Evolutionary conservation across 2,888 invertebrate genomes (phyloP).

Genomic region (Coenonympha glycerion): DNA sequence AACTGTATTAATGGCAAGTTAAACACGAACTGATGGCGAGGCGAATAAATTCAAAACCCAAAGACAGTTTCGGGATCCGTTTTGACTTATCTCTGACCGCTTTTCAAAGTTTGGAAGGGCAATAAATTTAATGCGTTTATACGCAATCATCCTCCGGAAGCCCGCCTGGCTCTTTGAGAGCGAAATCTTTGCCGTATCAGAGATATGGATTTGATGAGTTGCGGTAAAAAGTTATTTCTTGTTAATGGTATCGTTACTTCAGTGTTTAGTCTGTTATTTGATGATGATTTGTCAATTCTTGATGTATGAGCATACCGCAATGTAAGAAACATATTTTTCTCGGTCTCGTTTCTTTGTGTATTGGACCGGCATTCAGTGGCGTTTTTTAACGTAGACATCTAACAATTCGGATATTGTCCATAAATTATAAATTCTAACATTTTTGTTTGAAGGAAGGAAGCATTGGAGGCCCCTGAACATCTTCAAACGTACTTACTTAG

Average conservation of each 20-base stretch:
- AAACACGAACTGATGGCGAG: slow-evolving; percentile 17
- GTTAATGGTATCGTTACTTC: background rate
- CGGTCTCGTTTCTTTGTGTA: too few species aligned
- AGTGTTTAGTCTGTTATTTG: background rate
- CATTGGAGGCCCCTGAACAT: too few species aligned
- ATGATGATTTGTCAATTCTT: background rate
- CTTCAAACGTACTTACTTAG: too few species aligned
- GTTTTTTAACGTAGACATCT: too few species aligned
- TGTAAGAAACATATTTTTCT: too few species aligned
- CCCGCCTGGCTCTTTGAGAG: background rate
- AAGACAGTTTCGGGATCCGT: slow-evolving; percentile 6
- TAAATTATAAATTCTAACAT: too few species aligned
- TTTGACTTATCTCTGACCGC: slow-evolving; percentile 21
- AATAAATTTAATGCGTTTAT: slow-evolving; percentile 29
- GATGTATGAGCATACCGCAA: too few species aligned
- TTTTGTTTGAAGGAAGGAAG: too few species aligned
- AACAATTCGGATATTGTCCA: too few species aligned
- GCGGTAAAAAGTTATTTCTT: slow-evolving; percentile 6
- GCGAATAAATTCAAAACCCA: slow-evolving; percentile 4
- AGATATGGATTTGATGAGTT: slow-evolving; percentile 17
- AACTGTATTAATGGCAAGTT: background rate
- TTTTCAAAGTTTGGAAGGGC: slow-evolving; percentile 27
- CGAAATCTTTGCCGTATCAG: slow-evolving; percentile 8
- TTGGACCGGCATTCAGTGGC: too few species aligned
- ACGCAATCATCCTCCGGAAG: slow-evolving; percentile 19